Percentiles rank a stretch among this genome's conserved stretches.
These are phyloP conservation scores for Cinclus mexicanus DNA, from an alignment of 2,113 vertebrate genomes.

Conservation along the genomic window DNA sequence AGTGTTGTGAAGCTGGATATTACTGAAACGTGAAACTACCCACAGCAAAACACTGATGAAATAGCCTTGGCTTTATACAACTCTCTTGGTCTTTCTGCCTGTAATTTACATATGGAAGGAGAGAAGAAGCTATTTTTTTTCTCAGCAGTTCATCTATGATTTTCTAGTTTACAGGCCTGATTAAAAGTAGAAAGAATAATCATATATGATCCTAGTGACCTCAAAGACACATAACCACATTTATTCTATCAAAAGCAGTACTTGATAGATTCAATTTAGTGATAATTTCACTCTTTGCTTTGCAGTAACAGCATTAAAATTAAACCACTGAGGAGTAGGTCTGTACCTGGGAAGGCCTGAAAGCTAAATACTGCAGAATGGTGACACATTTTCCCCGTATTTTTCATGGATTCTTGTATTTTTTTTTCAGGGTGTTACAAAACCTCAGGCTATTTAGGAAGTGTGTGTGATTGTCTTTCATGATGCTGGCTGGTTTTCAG, in stretches of 20 bases:
- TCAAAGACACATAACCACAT: background rate
- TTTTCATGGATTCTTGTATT: background rate
- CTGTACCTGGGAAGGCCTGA: background rate
- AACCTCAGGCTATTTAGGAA: background rate
- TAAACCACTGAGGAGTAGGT: background rate
- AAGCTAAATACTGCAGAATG: background rate
- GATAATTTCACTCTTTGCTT: background rate
- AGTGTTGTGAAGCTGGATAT: background rate
- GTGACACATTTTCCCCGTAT: background rate
- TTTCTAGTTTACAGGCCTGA: background rate
- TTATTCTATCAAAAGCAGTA: background rate
- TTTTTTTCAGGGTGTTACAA: background rate
- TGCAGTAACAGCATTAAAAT: background rate
- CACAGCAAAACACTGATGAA: background rate
- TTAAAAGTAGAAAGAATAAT: background rate
- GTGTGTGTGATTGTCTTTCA: background rate
- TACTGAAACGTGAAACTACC: background rate
- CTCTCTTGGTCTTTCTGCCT: background rate
- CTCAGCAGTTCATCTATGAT: background rate
- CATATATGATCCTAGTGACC: background rate
- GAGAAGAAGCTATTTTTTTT: background rate
- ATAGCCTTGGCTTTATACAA: background rate
- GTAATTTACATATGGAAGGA: background rate
- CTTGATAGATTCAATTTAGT: conserved; percentile 1
- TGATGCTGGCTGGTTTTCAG: background rate